A percentile compares a stretch with the other conserved stretches of the same genome.
Evolutionary conservation across 1,140 invertebrate genomes (phyloP).

Genomic region (Lethrus apterus): DNA sequence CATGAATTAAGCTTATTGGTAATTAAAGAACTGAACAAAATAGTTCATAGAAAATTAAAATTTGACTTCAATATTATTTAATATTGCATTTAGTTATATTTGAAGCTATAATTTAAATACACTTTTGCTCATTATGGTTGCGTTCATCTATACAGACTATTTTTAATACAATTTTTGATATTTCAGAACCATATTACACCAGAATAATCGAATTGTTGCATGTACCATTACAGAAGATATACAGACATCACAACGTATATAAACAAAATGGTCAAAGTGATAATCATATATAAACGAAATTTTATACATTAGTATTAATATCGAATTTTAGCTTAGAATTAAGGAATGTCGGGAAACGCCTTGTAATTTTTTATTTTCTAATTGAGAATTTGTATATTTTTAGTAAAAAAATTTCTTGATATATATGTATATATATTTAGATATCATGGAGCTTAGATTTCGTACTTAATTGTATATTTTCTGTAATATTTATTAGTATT

Average conservation of each 20-base stretch:
- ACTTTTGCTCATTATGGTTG: too few relatives aligned
- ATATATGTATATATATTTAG: slow-evolving; percentile 9
- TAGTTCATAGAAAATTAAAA: too few relatives aligned
- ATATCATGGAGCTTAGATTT: slow-evolving; percentile 6
- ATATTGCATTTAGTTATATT: too few relatives aligned
- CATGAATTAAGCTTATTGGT: too few relatives aligned
- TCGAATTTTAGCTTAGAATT: slow-evolving; percentile 6
- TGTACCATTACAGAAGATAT: slow-evolving; percentile 71
- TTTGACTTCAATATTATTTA: too few relatives aligned
- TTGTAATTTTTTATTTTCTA: too few relatives aligned
- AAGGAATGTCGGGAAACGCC: too few relatives aligned
- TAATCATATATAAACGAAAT: slow-evolving; percentile 8
- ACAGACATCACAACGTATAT: slow-evolving; percentile 40
- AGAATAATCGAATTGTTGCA: slow-evolving; percentile 80
- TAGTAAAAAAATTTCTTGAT: slow-evolving; percentile 1
- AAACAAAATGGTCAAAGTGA: slow-evolving; percentile 18
- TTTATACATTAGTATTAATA: not conserved
- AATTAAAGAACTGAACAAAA: too few relatives aligned
- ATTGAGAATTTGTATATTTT: slow-evolving; percentile 5
- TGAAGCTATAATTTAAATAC: too few relatives aligned
- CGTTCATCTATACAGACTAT: not conserved
- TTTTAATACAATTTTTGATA: too few relatives aligned
- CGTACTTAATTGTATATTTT: slow-evolving; percentile 13
- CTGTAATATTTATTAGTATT: slow-evolving; percentile 12
- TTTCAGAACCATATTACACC: slow-evolving; percentile 72